Percentiles rank a stretch among this genome's conserved stretches.
phyloP scores from a whole-genome alignment of 2,113 vertebrate genomes.

The Gobius niger region DNA sequence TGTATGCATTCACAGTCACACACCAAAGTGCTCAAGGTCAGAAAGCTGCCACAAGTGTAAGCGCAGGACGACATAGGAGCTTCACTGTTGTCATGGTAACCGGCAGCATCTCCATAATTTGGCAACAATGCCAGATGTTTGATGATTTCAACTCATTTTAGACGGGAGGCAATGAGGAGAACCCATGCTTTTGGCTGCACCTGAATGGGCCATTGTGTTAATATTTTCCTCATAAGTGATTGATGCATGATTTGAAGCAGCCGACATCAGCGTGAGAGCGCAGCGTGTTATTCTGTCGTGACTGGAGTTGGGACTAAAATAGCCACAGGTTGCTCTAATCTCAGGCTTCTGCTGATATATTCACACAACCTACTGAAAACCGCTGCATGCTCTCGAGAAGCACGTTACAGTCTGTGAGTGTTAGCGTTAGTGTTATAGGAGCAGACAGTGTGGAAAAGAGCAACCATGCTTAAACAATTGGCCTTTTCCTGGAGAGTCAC shows the following conservation, averaged over 20 bases:
- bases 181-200: slow-evolving; percentile 32
- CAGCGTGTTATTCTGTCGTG: slow-evolving; percentile 2
- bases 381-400: not conserved
- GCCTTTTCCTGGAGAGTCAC: slow-evolving; percentile 13
- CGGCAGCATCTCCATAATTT: slow-evolving; percentile 22
- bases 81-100: slow-evolving; percentile 68
- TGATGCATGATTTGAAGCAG: slow-evolving; percentile 6
- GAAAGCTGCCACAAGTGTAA: slow-evolving; percentile 23
- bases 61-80: slow-evolving; percentile 49
- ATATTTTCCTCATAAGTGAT: slow-evolving; percentile 8
- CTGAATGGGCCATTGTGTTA: not conserved
- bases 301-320: not conserved
- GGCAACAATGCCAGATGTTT: slow-evolving; percentile 17
- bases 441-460: not conserved
- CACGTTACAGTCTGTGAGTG: not conserved
- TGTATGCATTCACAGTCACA: not conserved
- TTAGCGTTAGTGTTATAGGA: not conserved
- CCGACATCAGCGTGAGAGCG: not conserved
- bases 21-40: slow-evolving; percentile 23
- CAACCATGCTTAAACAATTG: not conserved
- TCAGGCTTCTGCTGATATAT: not conserved
- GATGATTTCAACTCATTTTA: slow-evolving; percentile 49
- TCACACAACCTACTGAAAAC: not conserved
- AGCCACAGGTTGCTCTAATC: not conserved
- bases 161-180: slow-evolving; percentile 32